Conservation (phyloP, 2,888 invertebrate genomes). For the Chaitophorus viminalis region DNA sequence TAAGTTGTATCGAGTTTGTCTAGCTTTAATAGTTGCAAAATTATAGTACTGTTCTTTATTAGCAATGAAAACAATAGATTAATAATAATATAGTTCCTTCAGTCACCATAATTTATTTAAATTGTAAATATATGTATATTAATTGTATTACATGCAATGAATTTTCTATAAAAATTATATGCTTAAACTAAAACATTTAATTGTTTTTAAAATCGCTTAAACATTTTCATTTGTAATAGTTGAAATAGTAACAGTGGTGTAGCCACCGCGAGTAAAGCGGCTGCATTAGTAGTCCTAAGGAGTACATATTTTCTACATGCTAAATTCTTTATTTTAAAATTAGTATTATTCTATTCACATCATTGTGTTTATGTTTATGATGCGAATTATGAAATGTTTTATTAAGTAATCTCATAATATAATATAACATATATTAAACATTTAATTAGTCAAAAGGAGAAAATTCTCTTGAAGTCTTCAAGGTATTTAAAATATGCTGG, state of each 20-base stretch:
- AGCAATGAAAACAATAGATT: neutral
- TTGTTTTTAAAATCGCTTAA: neutral
- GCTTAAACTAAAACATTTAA: constrained; percentile 3
- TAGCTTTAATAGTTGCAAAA: constrained; percentile 12
- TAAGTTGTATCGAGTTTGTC: constrained; percentile 38
- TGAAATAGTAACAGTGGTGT: neutral
- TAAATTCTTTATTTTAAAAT: neutral
- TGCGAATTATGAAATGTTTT: neutral
- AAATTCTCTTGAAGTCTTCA: too few species aligned
- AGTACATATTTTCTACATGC: neutral
- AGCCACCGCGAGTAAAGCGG: neutral
- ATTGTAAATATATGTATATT: neutral
- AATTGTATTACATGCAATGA: neutral
- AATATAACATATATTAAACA: neutral
- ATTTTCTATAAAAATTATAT: neutral
- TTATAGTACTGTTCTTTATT: neutral
- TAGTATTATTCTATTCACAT: too few species aligned
- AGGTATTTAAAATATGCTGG: neutral
- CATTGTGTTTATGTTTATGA: too few species aligned
- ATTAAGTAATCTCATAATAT: neutral
- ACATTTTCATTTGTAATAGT: neutral
- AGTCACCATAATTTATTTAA: neutral
- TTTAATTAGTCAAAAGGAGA: neutral
- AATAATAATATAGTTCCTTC: neutral
- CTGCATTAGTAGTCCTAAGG: neutral